These are phyloP conservation scores for Nasonovia ribisnigri DNA, from an alignment of 2,888 invertebrate genomes.

Conservation along the genomic window DNA sequence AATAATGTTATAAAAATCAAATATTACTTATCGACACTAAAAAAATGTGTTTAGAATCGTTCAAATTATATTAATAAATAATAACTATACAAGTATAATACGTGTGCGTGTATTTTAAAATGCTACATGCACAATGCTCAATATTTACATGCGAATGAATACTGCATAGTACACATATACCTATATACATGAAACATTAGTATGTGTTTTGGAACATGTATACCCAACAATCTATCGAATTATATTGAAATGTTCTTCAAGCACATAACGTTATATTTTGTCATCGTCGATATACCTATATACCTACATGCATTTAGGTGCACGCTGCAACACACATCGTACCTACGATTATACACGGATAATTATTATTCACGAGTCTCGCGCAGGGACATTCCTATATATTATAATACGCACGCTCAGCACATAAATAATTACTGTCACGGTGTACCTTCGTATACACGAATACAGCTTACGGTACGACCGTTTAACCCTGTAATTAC, in stretches of 20 bases:
- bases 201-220: background rate
- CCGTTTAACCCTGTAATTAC: constrained; percentile 24
- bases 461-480: too few species aligned
- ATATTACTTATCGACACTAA: background rate
- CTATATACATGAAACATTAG: background rate
- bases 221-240: background rate
- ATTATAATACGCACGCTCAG: background rate
- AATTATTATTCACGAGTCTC: constrained; percentile 23
- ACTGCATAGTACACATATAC: background rate
- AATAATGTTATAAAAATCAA: background rate
- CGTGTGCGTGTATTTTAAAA: background rate
- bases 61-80: background rate
- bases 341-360: background rate
- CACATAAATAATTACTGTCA: constrained; percentile 9
- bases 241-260: background rate
- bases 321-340: background rate
- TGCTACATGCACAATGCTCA: background rate
- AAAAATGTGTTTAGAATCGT: background rate
- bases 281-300: background rate
- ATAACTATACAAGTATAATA: background rate
- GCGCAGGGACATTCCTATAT: background rate
- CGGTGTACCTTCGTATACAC: background rate
- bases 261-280: background rate
- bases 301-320: background rate
- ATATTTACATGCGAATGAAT: background rate